These are phyloP conservation scores for Ondatra zibethicus DNA, from an alignment of 2,113 vertebrate genomes.

Conservation along the genomic window DNA sequence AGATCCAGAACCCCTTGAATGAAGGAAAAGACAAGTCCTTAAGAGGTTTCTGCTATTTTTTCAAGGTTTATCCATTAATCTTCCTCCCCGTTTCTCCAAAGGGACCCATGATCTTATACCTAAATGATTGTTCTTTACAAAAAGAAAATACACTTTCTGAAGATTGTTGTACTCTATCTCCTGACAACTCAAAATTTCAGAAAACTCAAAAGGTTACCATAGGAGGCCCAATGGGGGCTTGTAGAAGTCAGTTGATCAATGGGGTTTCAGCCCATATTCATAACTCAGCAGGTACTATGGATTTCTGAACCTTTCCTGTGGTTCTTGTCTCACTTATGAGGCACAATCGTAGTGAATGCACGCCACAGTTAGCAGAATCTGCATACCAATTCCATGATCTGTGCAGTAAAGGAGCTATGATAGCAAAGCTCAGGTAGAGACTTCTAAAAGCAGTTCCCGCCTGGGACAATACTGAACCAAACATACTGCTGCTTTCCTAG, in stretches of 20 bases:
- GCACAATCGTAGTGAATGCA: not conserved
- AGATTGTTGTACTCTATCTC: not conserved
- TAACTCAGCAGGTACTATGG: not conserved
- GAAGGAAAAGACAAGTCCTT: not conserved
- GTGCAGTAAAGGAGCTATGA: not conserved
- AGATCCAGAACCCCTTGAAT: not conserved
- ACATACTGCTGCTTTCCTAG: not conserved
- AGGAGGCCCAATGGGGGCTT: not conserved
- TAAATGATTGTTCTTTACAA: not conserved
- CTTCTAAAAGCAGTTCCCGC: not conserved
- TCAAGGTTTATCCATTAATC: not conserved
- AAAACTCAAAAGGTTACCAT: not conserved
- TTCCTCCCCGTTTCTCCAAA: not conserved
- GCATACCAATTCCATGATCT: not conserved
- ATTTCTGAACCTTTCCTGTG: not conserved
- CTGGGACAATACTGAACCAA: not conserved
- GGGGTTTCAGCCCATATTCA: not conserved
- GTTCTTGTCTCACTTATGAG: not conserved
- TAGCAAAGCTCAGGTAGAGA: not conserved
- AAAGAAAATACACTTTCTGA: not conserved
- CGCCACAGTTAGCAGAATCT: not conserved
- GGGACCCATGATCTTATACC: not conserved
- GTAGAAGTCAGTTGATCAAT: not conserved
- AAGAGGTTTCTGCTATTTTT: not conserved
- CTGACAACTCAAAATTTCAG: not conserved